A percentile compares a stretch with the other conserved stretches of the same genome.
phyloP scores from a whole-genome alignment of 2,797 vertebrate genomes.

The Cyclura pinguis region DNA sequence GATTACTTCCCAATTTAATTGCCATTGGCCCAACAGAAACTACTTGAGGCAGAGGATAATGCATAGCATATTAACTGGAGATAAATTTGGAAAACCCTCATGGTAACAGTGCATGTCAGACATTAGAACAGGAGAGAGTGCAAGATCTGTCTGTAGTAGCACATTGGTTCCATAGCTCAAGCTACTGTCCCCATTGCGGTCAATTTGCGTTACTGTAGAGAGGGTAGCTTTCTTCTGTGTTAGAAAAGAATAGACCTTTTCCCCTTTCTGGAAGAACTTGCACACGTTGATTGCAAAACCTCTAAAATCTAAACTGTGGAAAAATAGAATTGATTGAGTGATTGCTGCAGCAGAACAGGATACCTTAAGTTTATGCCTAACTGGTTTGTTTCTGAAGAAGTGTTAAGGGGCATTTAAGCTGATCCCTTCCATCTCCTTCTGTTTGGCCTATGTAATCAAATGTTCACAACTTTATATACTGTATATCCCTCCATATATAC shows the following conservation, averaged over 20 bases:
- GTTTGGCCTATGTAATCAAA: background rate
- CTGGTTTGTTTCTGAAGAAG: background rate
- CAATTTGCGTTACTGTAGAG: background rate
- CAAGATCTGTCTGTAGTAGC: background rate
- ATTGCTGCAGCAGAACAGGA: background rate
- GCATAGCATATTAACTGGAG: background rate
- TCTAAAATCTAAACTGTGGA: background rate
- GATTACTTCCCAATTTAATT: background rate
- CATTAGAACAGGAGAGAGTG: background rate
- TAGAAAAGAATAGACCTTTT: background rate
- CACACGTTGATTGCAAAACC: background rate
- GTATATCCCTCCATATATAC: background rate
- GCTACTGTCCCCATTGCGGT: background rate
- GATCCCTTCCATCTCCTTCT: background rate
- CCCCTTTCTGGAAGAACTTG: background rate
- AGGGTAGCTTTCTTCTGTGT: background rate
- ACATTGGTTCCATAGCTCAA: background rate
- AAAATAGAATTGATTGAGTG: too few relatives aligned
- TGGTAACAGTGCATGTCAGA: slow-evolving; percentile 1
- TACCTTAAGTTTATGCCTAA: background rate
- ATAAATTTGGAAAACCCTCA: background rate
- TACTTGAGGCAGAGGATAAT: background rate
- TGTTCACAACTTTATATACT: background rate
- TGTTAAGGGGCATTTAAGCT: background rate
- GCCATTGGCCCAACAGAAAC: background rate